These are phyloP conservation scores for Nestor notabilis DNA, from an alignment of 2,113 vertebrate species.

Conservation along the genomic window DNA sequence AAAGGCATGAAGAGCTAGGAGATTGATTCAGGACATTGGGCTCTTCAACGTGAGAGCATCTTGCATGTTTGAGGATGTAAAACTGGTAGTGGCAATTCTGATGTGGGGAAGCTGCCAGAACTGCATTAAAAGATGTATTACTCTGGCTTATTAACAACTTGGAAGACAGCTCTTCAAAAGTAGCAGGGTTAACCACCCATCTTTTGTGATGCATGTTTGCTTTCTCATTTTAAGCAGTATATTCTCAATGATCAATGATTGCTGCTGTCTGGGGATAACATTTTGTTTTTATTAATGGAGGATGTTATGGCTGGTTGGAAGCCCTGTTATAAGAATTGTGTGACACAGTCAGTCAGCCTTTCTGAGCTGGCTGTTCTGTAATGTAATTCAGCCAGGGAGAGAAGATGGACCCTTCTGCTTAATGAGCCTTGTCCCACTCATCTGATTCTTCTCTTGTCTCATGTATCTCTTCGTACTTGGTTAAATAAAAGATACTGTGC, in stretches of 20 bases:
- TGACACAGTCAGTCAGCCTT: neutral
- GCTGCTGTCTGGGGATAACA: neutral
- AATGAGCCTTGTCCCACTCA: neutral
- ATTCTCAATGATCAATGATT: neutral
- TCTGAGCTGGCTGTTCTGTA: neutral
- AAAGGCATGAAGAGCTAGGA: neutral
- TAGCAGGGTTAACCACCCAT: neutral
- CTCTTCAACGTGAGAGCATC: neutral
- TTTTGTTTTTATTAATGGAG: slow-evolving; percentile 4
- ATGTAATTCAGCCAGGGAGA: neutral
- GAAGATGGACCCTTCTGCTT: neutral
- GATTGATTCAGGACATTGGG: neutral
- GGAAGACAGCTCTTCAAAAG: neutral
- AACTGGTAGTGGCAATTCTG: neutral
- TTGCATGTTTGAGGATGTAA: neutral
- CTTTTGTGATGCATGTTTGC: neutral
- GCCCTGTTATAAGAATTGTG: neutral
- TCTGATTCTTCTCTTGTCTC: neutral
- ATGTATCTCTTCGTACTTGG: neutral
- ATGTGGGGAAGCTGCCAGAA: neutral
- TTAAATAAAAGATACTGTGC: neutral
- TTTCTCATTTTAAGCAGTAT: neutral
- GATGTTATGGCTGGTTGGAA: neutral
- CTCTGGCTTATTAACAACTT: neutral
- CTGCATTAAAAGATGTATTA: neutral